These are phyloP conservation scores for Laspeyria flexula DNA, from an alignment of 2,888 invertebrate species.

Conservation along the genomic window DNA sequence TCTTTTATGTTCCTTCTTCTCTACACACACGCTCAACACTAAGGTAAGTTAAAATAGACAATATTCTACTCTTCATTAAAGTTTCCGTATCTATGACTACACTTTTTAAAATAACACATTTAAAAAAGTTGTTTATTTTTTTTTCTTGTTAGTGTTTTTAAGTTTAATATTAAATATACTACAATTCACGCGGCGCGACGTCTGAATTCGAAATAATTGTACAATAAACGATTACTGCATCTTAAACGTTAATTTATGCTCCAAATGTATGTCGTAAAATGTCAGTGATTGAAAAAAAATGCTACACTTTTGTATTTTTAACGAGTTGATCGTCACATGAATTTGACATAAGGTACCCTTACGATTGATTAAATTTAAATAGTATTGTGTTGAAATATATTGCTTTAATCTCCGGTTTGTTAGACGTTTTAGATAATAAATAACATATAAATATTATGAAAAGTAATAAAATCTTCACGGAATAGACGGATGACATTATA, in stretches of 20 bases:
- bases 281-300: constrained; percentile 3
- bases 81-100: too few relatives aligned
- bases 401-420: constrained; percentile 19
- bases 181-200: too few relatives aligned
- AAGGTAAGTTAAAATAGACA: constrained; percentile 77
- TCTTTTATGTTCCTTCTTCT: constrained; percentile 74
- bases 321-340: constrained; percentile 11
- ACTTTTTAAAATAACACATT: too few relatives aligned
- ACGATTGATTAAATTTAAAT: constrained; percentile 21
- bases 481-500: constrained; percentile 28
- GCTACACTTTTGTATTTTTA: constrained; percentile 5
- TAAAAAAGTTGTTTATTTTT: too few relatives aligned
- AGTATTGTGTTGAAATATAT: constrained; percentile 18
- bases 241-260: too few relatives aligned
- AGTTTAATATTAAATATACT: too few relatives aligned
- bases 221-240: too few relatives aligned
- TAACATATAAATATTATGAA: constrained; percentile 21
- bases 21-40: constrained; percentile 72
- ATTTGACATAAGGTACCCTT: constrained; percentile 9
- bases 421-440: constrained; percentile 17
- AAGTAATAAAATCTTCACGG: constrained; percentile 24
- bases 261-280: too few relatives aligned
- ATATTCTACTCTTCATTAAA: too few relatives aligned
- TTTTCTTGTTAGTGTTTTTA: too few relatives aligned
- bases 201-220: too few relatives aligned